These are phyloP conservation scores for Upupa epops DNA, from an alignment of 2,113 vertebrate genomes.

Conservation along the genomic window DNA sequence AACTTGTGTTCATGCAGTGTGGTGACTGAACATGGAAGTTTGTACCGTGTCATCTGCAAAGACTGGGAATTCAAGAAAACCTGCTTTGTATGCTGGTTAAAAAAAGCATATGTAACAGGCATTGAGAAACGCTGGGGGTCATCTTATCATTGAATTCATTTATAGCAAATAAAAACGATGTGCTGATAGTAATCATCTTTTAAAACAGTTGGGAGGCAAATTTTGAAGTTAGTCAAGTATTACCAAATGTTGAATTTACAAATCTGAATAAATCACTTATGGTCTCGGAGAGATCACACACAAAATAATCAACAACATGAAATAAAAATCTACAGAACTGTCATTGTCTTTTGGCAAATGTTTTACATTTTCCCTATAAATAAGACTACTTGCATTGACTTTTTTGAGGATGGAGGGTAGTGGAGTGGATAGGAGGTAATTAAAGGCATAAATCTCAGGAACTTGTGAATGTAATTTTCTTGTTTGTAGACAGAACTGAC, in stretches of 20 bases:
- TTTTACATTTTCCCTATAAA: conserved; percentile 74
- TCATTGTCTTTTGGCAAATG: conserved; percentile 60
- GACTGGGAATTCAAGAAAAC: background rate
- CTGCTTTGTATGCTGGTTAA: background rate
- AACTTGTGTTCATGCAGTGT: background rate
- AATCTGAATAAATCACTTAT: conserved; percentile 34
- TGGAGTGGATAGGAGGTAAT: conserved; percentile 77
- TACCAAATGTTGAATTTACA: conserved; percentile 11
- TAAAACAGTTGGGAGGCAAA: background rate
- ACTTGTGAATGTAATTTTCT: conserved; percentile 74
- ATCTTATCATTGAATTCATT: background rate
- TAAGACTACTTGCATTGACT: conserved; percentile 77
- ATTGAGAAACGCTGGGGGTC: background rate
- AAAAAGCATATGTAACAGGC: background rate
- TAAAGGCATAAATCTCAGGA: conserved; percentile 82
- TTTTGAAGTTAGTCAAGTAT: conserved; percentile 7
- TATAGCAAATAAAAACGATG: conserved; percentile 10
- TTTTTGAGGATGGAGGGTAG: conserved; percentile 67
- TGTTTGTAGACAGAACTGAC: conserved; percentile 78
- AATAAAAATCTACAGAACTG: conserved; percentile 65
- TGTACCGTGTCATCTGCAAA: background rate
- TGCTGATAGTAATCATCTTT: background rate
- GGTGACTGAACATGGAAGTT: background rate
- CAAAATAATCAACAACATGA: conserved; percentile 57
- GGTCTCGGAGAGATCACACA: conserved; percentile 22